A percentile compares a stretch with the other conserved stretches of the same genome.
phyloP scores from a whole-genome alignment of 1,140 invertebrate species.

The Drosophila oshimai region DNA sequence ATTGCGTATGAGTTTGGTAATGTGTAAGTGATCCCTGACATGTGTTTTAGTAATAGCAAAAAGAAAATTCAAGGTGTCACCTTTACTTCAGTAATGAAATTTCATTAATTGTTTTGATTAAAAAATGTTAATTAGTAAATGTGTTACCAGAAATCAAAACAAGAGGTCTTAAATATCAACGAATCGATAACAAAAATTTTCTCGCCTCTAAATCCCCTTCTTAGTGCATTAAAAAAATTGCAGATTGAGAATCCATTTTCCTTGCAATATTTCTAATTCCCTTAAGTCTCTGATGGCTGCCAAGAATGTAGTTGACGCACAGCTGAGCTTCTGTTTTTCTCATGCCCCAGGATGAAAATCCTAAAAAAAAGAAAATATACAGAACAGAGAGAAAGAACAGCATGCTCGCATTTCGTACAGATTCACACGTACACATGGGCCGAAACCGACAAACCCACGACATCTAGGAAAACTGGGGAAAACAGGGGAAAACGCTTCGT shows the following conservation, averaged over 20 bases:
- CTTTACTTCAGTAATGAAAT: too few relatives aligned
- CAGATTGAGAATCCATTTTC: constrained; percentile 8
- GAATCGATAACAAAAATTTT: not conserved
- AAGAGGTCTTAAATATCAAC: not conserved
- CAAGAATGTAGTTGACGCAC: constrained; percentile 37
- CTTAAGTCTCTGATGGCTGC: constrained; percentile 11
- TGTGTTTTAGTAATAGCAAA: too few relatives aligned
- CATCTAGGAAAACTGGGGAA: not conserved
- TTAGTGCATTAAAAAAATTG: constrained; percentile 47
- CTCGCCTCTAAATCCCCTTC: not conserved
- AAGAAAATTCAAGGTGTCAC: not conserved
- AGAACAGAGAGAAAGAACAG: constrained; percentile 32
- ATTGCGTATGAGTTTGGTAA: not conserved
- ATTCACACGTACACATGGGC: constrained; percentile 62
- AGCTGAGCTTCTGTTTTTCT: constrained; percentile 29
- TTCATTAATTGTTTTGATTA: too few relatives aligned
- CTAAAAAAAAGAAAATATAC: constrained; percentile 39
- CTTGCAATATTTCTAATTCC: constrained; percentile 33
- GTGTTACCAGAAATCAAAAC: not conserved
- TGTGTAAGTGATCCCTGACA: not conserved
- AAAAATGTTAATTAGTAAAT: not conserved
- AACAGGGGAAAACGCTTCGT: constrained; percentile 39
- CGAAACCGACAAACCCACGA: constrained; percentile 53
- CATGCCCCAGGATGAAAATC: not conserved
- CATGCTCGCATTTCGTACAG: constrained; percentile 39